Evolutionary conservation across 2,797 vertebrate species (phyloP), one percentile per base, ranked within the genome.

Genomic region (Tachyglossus aculeatus): DNA sequence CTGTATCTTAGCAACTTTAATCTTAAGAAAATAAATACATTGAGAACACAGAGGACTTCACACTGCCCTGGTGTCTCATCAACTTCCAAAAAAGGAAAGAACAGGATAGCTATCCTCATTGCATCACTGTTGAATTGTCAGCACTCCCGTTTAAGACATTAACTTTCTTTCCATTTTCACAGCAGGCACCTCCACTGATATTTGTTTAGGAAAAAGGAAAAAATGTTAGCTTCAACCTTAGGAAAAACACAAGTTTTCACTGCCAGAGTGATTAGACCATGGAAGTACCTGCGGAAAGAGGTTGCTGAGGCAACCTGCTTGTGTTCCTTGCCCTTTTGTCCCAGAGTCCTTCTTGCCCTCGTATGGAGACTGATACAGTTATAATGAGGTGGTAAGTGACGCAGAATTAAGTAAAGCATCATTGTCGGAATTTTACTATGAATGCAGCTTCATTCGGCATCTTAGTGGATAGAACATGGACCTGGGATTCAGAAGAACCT

Each of bases 1-100:
- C 70, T 15, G 81, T 79, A 66, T 61, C 81, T 81, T 79, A 61
- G 69, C 76, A 74, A 83, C 78, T 75, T 58, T 78, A 83, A 67
- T 71, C 78, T 80, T 74, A 75, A 79, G 59, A 40, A 78, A 86
- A 68, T 67, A 78, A 83, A 63, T 43, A 76, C 14, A 71, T 64
- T 5, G 34, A 81, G 58, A 8, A 74, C 9, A 31, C 54, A 77
- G 45, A 2, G 80, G 76, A 31, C 15, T 69, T 56, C 53, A 34
- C 18, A 18, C 52, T 39, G 34, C 36, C 38, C 13, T 38, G 62
- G 55, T 19, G 50, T 61, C 72, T 77, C 77, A 48, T 67, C 65
- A 68, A 67, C 40, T 63, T 59, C 67, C 73, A 50, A 61, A 78
- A 69, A 56, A 55, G 38, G 56, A 29, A 44, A 32, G 16, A 48